Evolutionary conservation across 1,140 invertebrate genomes (phyloP).

Genomic region (Eufriesea mexicana): DNA sequence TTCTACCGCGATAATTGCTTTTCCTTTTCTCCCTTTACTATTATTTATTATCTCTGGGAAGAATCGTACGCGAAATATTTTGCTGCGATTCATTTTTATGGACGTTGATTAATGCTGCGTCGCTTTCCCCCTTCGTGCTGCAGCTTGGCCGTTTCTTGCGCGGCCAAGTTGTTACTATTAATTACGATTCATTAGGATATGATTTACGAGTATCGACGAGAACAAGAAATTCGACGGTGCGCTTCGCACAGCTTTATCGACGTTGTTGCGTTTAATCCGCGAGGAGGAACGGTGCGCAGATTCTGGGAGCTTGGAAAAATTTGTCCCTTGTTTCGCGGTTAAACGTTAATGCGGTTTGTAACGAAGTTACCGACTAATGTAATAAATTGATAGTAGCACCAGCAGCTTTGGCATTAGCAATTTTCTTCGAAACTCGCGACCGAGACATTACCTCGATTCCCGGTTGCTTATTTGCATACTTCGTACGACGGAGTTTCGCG

Average conservation of each 20-base stretch:
- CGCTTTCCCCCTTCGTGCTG: background rate
- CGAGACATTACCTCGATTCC: background rate
- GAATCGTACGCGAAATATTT: background rate
- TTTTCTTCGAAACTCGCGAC: background rate
- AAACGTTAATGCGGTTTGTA: background rate
- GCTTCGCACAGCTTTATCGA: background rate
- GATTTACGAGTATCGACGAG: background rate
- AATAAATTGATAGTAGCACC: background rate
- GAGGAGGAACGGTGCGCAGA: background rate
- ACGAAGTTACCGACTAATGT: background rate
- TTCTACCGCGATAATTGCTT: background rate
- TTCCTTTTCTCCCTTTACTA: background rate
- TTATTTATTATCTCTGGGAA: background rate
- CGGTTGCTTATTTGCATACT: conserved; percentile 22
- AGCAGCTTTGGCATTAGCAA: background rate
- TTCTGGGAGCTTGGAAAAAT: background rate
- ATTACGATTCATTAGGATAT: background rate
- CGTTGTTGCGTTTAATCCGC: background rate
- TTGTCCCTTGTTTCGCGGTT: background rate
- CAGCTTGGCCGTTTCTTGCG: no score
- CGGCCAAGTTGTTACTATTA: background rate
- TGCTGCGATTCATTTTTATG: background rate
- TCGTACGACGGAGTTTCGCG: background rate
- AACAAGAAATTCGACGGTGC: background rate
- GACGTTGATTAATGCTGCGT: background rate